phyloP scores from a whole-genome alignment of 2,113 vertebrate genomes.

The Furnarius figulus region DNA sequence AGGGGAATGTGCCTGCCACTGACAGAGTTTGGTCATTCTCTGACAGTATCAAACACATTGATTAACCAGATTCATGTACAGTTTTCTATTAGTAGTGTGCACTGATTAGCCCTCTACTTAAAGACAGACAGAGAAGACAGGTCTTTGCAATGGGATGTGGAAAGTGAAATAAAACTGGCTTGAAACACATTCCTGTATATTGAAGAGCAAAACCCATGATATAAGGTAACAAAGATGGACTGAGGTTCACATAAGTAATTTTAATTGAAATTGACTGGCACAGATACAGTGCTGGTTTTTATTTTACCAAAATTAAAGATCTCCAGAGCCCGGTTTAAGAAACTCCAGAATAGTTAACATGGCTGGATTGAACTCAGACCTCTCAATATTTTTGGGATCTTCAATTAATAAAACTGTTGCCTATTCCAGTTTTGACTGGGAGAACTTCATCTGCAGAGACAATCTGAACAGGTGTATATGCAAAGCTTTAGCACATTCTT shows the following conservation, averaged over 20 bases:
- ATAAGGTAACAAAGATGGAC: background rate
- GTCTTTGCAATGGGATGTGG: background rate
- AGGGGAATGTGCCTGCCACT: rapidly evolving
- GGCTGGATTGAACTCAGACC: background rate
- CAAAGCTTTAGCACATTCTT: background rate
- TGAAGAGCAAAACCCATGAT: background rate
- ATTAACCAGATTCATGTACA: background rate
- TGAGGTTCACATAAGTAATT: background rate
- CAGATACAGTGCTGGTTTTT: background rate
- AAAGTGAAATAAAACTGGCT: background rate
- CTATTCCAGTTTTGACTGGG: background rate
- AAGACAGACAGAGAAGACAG: background rate
- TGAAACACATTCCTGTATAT: background rate
- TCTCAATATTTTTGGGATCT: background rate
- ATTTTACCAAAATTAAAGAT: background rate
- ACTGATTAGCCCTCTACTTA: background rate
- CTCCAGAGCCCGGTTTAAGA: background rate
- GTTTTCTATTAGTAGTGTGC: background rate
- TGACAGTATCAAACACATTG: background rate
- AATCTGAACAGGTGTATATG: background rate
- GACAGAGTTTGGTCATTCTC: background rate
- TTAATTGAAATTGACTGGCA: background rate
- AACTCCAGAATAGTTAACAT: background rate
- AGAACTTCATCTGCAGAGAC: background rate
- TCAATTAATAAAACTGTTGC: background rate